Conservation (phyloP, 2,113 vertebrate species). For the Martes martes region DNA sequence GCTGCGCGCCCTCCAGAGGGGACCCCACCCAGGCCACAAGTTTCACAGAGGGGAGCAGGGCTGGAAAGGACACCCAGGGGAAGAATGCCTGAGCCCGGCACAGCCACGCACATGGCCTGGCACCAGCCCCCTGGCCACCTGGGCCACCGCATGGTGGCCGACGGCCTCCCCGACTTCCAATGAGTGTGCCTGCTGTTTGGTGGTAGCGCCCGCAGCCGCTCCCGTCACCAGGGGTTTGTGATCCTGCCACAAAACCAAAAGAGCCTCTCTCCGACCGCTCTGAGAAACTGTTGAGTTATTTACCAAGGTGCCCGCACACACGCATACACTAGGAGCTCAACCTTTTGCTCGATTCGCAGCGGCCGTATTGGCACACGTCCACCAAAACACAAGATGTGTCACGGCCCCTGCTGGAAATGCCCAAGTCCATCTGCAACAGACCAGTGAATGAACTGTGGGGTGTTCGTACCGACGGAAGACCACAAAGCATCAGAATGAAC, state of each 20-base stretch:
- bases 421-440: accelerated
- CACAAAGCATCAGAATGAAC: too few relatives aligned
- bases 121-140: background rate
- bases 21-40: background rate
- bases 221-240: accelerated
- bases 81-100: background rate
- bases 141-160: accelerated
- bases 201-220: accelerated
- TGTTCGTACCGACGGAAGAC: accelerated
- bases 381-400: accelerated
- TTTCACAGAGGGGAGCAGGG: background rate
- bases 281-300: background rate
- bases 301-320: background rate
- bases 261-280: background rate
- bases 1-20: background rate
- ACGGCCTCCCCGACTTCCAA: background rate
- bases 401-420: background rate
- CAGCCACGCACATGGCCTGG: too few relatives aligned
- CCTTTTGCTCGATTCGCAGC: background rate
- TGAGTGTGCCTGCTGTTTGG: accelerated
- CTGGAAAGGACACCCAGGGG: accelerated
- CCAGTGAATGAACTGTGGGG: accelerated
- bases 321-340: background rate
- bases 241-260: background rate
- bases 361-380: accelerated